Evolutionary conservation across 2,113 vertebrate species (phyloP).

Genomic region (Scopus umbretta): DNA sequence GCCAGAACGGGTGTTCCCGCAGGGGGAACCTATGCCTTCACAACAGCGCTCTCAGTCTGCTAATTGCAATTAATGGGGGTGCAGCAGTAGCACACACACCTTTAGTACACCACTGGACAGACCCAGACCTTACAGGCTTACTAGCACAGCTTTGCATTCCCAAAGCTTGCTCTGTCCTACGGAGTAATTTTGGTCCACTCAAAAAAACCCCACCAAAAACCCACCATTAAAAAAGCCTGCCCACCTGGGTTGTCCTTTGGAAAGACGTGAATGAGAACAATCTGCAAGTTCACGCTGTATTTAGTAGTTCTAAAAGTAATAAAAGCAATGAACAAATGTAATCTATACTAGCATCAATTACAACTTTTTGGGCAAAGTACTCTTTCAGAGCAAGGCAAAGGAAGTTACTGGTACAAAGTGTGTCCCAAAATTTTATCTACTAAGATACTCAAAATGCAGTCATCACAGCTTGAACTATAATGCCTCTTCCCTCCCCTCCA

Average conservation of each 20-base stretch:
- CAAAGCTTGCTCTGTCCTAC: neutral
- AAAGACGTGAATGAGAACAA: neutral
- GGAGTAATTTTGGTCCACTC: neutral
- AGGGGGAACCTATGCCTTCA: neutral
- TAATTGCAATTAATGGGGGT: neutral
- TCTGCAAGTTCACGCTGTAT: neutral
- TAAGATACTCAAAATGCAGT: neutral
- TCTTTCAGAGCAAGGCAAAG: neutral
- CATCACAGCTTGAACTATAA: neutral
- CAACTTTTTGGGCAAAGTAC: neutral
- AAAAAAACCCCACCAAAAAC: neutral
- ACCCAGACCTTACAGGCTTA: neutral
- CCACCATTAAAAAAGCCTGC: neutral
- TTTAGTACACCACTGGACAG: neutral
- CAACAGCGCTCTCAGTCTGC: neutral
- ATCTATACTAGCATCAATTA: neutral
- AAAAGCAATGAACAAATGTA: neutral
- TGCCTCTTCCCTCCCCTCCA: neutral
- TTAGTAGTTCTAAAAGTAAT: neutral
- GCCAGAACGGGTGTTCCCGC: fast-evolving
- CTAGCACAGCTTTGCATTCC: neutral
- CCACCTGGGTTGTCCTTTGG: neutral
- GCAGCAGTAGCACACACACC: neutral
- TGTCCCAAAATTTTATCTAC: neutral
- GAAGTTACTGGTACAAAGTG: neutral